Evolutionary conservation across 2,888 invertebrate genomes (phyloP).

Genomic region (Trissolcus brochymenae): DNA sequence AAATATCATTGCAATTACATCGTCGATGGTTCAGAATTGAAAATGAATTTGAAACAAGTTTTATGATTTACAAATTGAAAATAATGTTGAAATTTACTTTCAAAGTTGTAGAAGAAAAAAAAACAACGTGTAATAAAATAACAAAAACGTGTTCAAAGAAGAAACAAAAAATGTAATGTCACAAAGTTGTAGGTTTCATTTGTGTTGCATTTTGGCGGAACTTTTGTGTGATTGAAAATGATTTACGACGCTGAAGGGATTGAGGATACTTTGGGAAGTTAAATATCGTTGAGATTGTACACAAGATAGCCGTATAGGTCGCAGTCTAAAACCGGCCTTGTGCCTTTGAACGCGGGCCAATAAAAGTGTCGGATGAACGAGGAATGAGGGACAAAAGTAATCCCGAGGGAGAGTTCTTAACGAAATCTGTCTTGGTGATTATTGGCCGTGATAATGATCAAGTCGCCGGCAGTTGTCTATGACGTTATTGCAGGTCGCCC

Average conservation of each 20-base stretch:
- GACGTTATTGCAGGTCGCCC: slow-evolving; percentile 72
- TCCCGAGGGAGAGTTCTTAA: slow-evolving; percentile 70
- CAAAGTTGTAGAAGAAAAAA: no score
- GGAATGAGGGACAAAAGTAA: slow-evolving; percentile 46
- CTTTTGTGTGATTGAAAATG: slow-evolving; percentile 34
- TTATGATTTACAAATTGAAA: no score
- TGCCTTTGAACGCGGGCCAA: slow-evolving; percentile 29
- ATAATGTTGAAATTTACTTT: no score
- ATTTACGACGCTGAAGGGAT: slow-evolving; percentile 33
- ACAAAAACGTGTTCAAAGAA: no score
- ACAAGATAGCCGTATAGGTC: slow-evolving; percentile 37
- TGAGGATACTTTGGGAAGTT: slow-evolving; percentile 38
- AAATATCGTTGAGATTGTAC: slow-evolving; percentile 39
- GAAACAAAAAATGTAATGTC: not conserved
- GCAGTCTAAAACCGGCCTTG: slow-evolving; percentile 47
- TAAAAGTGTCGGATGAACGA: slow-evolving; percentile 44
- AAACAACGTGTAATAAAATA: no score
- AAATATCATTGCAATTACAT: no score
- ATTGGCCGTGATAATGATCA: slow-evolving; percentile 75
- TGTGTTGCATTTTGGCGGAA: slow-evolving; percentile 13
- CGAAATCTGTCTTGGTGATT: slow-evolving; percentile 74
- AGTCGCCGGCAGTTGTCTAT: slow-evolving; percentile 74
- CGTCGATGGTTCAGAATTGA: no score
- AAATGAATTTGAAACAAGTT: no score
- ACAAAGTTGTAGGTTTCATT: slow-evolving; percentile 14